Evolutionary conservation across 2,888 invertebrate species (phyloP).

Genomic region (Epistrophe grossulariae): DNA sequence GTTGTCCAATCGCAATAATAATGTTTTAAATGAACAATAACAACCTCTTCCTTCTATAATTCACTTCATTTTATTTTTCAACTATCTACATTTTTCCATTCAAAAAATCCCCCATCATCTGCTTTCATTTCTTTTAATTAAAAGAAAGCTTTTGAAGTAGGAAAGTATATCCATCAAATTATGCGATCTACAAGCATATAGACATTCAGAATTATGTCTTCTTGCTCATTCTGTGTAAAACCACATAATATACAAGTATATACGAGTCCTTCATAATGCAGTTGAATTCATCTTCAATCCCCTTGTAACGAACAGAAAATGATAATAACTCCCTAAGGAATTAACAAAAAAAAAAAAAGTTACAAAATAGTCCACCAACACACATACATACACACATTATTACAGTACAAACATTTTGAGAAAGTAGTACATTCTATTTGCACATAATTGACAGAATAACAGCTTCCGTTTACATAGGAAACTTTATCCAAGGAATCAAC

Average conservation of each 20-base stretch:
- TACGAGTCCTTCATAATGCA: conserved; percentile 21
- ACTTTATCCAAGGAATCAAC: conserved; percentile 73
- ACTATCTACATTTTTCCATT: neutral
- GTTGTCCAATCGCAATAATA: neutral
- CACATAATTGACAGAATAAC: conserved; percentile 75
- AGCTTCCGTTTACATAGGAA: conserved; percentile 68
- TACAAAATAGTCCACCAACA: conserved; percentile 44
- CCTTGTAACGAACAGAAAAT: conserved; percentile 15
- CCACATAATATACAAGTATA: conserved; percentile 12
- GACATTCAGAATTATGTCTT: conserved; percentile 1
- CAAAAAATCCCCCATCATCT: neutral
- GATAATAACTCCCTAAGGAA: conserved; percentile 43
- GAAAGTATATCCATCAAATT: neutral
- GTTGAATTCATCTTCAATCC: conserved; percentile 29
- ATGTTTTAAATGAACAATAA: neutral
- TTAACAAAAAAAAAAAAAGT: conserved; percentile 10
- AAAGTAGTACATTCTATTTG: conserved; percentile 57
- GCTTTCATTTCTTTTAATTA: conserved; percentile 21
- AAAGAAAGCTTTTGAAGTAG: conserved; percentile 3
- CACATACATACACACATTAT: neutral
- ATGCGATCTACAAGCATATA: neutral
- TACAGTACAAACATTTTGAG: neutral
- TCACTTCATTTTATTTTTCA: neutral
- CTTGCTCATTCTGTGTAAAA: conserved; percentile 15
- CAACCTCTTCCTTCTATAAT: neutral